Evolutionary conservation across 2,797 vertebrate species (phyloP), one percentile per base, ranked within the genome.

Genomic region (Lepidocolaptes lacrymiger): DNA sequence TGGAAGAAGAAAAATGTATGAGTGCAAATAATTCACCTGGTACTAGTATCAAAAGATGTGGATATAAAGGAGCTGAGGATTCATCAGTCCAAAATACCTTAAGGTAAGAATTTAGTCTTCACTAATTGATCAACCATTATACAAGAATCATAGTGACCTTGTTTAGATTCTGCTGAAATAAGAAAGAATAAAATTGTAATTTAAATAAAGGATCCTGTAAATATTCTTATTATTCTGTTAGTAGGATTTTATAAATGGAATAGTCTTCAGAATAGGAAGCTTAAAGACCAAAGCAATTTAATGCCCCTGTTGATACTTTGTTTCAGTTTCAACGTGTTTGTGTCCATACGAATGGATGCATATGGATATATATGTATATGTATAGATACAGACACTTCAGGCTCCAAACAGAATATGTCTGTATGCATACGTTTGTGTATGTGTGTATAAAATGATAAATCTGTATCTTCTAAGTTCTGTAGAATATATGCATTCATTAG

Each of bases 1-100:
- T 98, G 68, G 98, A 99, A 96, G 99, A 99, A 96, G 98, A 98
- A 97, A 98, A 97, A 78, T 80, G 88, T 76, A 51, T 98, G 91
- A 93, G 67, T 83, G 76, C 43, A 14, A 93, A 63, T 77, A 95
- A 86, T 93, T 95, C 87, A 63, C 68, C 96, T 79, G 86, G 94
- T 64, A 71, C 97, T 82, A 85, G 93, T 95, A 74, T 96, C 77
- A 99, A 97, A 97, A 99, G 97, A 97, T 97, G 97, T 96, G 98
- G 97, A 9, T 98, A 98, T 97, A 99, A 98, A 98, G 97, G 97
- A 97, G 88, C 66, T 27, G 98, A 99, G 86, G 94, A 96, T 96
- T 96, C 95, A 34, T 98, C 98, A 69, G 37, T 92, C 75, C 98
- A 98, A 73, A 98, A 97, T 96, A 91, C 97, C 28, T 6, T 87